Percentiles rank a stretch among this genome's conserved stretches.
Evolutionary conservation across 2,113 vertebrate species (phyloP).

Genomic region (Prionailurus bengalensis): DNA sequence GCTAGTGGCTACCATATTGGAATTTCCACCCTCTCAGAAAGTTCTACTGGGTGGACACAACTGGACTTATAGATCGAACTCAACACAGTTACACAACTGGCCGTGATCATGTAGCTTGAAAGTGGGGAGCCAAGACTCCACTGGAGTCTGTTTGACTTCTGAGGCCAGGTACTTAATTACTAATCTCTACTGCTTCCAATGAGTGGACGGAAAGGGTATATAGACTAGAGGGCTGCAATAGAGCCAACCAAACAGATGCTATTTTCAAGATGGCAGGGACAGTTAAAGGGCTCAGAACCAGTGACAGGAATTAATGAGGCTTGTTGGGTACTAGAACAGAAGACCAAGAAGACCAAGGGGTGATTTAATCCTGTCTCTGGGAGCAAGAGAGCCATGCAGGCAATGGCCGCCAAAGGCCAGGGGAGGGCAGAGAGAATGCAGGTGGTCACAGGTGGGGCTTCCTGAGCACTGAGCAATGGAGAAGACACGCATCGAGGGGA

Average conservation of each 20-base stretch:
- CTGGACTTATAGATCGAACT: not conserved
- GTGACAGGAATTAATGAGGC: not conserved
- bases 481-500: not conserved
- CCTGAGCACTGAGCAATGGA: not conserved
- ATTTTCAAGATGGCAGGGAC: conserved; percentile 21
- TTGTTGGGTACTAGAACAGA: not conserved
- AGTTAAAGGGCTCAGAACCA: conserved; percentile 20
- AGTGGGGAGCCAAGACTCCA: not conserved
- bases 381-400: not conserved
- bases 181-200: not conserved
- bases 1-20: not conserved
- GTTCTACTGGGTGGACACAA: not conserved
- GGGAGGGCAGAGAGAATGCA: not conserved
- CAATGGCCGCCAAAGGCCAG: not conserved
- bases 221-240: not conserved
- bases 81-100: not conserved
- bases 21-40: not conserved
- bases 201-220: not conserved
- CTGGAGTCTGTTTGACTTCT: not conserved
- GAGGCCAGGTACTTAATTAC: not conserved
- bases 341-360: not conserved
- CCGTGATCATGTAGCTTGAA: not conserved
- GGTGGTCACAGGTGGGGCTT: not conserved
- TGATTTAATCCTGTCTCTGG: not conserved
- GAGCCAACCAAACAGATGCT: conserved; percentile 18